Evolutionary conservation across 2,797 vertebrate genomes (phyloP).

Genomic region (Takifugu ocellatus): DNA sequence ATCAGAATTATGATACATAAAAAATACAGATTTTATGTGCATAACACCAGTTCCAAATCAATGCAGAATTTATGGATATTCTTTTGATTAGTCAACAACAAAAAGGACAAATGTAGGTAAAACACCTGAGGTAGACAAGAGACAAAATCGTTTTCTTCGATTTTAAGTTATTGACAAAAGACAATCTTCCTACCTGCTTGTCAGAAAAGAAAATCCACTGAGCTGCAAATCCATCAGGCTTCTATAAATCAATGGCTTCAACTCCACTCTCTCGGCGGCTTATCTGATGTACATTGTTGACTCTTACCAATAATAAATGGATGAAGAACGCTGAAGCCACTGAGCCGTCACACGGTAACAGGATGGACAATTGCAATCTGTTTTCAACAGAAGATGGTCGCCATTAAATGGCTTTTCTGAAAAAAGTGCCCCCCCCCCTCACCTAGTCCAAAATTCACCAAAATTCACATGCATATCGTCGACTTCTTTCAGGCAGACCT

Average conservation of each 20-base stretch:
- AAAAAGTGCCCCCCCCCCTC: too few species aligned
- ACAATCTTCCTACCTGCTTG: conserved; percentile 61
- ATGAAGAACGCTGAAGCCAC: conserved; percentile 50
- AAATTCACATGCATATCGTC: too few species aligned
- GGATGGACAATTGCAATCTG: conserved; percentile 36
- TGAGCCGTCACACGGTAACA: conserved; percentile 63
- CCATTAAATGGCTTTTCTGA: not conserved
- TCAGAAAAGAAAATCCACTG: conserved; percentile 30
- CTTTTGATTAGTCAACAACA: conserved; percentile 9
- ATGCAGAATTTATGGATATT: not conserved
- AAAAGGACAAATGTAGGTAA: too few species aligned
- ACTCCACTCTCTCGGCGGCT: conserved; percentile 26
- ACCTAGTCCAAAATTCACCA: too few species aligned
- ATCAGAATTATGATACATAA: too few species aligned
- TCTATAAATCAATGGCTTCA: conserved; percentile 59
- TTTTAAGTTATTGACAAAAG: conserved; percentile 46
- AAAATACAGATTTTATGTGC: too few species aligned
- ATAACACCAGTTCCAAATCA: too few species aligned
- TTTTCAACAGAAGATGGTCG: not conserved
- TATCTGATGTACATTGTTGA: conserved; percentile 72
- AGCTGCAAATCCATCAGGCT: conserved; percentile 39
- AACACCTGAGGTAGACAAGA: too few species aligned
- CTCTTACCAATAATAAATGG: conserved; percentile 56
- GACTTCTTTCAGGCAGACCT: too few species aligned
- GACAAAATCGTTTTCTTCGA: not conserved